These are phyloP conservation scores for Pentamera pediparva DNA, from an alignment of 53 echinoderm and acorn worm genomes.

Conservation along the genomic window DNA sequence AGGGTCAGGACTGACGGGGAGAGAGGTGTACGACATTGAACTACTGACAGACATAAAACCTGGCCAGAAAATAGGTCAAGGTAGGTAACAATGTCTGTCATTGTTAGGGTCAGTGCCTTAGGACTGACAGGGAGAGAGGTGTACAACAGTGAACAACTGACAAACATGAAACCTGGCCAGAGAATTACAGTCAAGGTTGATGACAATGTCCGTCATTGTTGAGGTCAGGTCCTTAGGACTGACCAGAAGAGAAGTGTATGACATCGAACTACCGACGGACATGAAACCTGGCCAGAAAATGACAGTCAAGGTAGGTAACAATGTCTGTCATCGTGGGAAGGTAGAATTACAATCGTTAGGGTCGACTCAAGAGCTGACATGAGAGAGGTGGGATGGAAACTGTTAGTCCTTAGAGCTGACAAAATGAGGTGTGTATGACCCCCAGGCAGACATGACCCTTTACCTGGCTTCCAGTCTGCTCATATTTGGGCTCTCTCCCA, in stretches of 20 bases:
- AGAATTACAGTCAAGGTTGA: constrained; percentile 65
- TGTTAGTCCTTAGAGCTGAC: too few relatives aligned
- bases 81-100: too few relatives aligned
- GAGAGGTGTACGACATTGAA: constrained; percentile 68
- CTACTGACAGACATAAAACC: constrained; percentile 67
- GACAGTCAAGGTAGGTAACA: too few relatives aligned
- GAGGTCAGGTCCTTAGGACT: too few relatives aligned
- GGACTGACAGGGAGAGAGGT: constrained; percentile 84
- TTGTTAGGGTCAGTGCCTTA: too few relatives aligned
- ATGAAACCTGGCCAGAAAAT: constrained; percentile 62
- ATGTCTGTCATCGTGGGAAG: too few relatives aligned
- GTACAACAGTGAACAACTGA: constrained; percentile 63
- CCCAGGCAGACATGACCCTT: too few relatives aligned
- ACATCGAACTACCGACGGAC: constrained; percentile 61
- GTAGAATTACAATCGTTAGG: constrained; percentile 65
- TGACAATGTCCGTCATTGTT: neutral
- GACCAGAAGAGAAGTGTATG: constrained; percentile 79
- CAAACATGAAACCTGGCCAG: constrained; percentile 66
- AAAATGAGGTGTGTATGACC: constrained; percentile 76
- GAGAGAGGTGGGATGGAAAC: too few relatives aligned
- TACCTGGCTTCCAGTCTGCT: too few relatives aligned
- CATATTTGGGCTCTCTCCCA: too few relatives aligned
- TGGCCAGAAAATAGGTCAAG: constrained; percentile 54
- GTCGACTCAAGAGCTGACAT: neutral
- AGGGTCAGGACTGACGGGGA: constrained; percentile 86